Conservation (phyloP, 2,888 invertebrate species). For the Volucella inflata region DNA sequence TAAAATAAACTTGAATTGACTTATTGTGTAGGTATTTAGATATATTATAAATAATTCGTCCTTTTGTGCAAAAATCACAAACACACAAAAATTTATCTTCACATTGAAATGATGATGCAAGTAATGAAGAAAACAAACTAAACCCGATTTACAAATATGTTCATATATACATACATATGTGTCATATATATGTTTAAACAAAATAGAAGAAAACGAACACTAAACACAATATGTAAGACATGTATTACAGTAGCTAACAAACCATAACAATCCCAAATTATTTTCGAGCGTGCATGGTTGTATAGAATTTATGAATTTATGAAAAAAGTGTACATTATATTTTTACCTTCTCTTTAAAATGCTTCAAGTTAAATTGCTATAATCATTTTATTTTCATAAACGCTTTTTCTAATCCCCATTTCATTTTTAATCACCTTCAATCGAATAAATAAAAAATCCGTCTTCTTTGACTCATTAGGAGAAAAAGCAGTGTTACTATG, state of each 20-base stretch:
- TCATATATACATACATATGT: constrained; percentile 26
- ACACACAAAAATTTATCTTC: not conserved
- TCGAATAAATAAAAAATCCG: not conserved
- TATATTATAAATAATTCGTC: constrained; percentile 69
- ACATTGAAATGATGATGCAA: not conserved
- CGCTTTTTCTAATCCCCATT: constrained; percentile 32
- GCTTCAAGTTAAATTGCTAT: constrained; percentile 45
- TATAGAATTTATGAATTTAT: constrained; percentile 28
- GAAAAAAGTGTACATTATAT: constrained; percentile 16
- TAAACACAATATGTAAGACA: constrained; percentile 34
- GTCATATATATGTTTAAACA: constrained; percentile 16
- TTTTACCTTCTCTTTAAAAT: constrained; percentile 10
- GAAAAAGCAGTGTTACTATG: constrained; percentile 36
- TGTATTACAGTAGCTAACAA: constrained; percentile 27
- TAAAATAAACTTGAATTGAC: constrained; percentile 36
- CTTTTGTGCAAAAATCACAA: constrained; percentile 56
- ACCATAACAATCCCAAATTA: not conserved
- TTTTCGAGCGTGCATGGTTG: constrained; percentile 49
- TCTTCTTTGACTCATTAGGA: constrained; percentile 36
- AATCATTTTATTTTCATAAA: constrained; percentile 1
- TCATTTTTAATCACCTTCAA: not conserved
- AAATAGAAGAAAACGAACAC: constrained; percentile 2
- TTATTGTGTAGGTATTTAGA: constrained; percentile 66
- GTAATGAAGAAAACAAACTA: not conserved
- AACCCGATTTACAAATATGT: not conserved